phyloP scores from a whole-genome alignment of 2,888 invertebrate genomes.

The Hypsopygia costalis region DNA sequence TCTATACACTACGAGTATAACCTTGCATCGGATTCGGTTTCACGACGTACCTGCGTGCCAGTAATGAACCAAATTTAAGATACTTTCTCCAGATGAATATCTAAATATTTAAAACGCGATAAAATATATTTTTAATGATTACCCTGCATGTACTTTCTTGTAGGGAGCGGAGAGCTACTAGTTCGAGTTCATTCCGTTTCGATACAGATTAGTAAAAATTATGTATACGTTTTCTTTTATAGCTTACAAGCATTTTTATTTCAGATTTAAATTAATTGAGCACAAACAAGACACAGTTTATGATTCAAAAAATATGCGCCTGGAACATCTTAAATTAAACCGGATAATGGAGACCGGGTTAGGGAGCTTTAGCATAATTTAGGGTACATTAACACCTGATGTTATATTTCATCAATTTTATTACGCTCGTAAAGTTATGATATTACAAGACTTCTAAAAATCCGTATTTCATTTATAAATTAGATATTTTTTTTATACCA shows the following conservation, averaged over 20 bases:
- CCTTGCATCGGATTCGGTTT: conserved; percentile 51
- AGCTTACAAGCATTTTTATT: conserved; percentile 54
- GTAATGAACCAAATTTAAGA: conserved; percentile 67
- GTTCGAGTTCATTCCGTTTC: conserved; percentile 35
- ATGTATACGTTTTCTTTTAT: conserved; percentile 63
- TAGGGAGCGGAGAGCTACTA: conserved; percentile 40
- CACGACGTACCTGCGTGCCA: conserved; percentile 37
- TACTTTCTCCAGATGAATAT: conserved; percentile 76
- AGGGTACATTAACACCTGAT: conserved; percentile 41
- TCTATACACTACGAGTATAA: too few relatives aligned
- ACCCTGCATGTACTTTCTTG: conserved; percentile 64
- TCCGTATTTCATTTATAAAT: neutral
- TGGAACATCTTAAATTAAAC: conserved; percentile 48
- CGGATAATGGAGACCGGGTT: conserved; percentile 42
- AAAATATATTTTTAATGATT: conserved; percentile 76
- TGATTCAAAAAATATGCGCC: conserved; percentile 44
- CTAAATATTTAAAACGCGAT: conserved; percentile 76
- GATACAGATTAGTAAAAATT: conserved; percentile 68
- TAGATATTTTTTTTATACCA: too few relatives aligned
- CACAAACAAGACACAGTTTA: conserved; percentile 65
- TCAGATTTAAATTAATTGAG: conserved; percentile 70
- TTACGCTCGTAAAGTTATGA: conserved; percentile 37
- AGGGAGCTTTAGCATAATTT: conserved; percentile 52
- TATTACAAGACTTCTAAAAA: conserved; percentile 16
- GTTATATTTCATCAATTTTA: conserved; percentile 57